Evolutionary conservation across 2,888 invertebrate genomes (phyloP).

Genomic region (Cephalotes varians): DNA sequence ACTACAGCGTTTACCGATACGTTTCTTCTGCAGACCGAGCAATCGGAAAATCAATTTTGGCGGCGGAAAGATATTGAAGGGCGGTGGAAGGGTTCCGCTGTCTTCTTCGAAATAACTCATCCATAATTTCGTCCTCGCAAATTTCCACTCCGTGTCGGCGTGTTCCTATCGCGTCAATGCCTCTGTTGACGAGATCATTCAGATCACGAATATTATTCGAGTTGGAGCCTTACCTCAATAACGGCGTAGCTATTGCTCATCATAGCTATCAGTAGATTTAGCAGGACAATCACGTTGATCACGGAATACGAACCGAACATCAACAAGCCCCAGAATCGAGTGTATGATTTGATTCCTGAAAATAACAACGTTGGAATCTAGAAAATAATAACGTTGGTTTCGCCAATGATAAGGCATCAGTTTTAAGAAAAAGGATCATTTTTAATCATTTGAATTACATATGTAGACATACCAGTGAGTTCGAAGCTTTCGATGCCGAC

Average conservation of each 20-base stretch:
- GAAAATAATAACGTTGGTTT: not conserved
- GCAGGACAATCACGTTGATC: conserved; percentile 96
- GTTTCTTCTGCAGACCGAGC: conserved; percentile 88
- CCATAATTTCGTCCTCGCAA: conserved; percentile 97
- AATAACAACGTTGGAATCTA: not conserved
- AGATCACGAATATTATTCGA: conserved; percentile 3
- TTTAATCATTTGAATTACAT: not conserved
- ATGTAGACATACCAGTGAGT: conserved; percentile 87
- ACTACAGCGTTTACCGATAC: conserved; percentile 61
- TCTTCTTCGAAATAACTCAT: conserved; percentile 98
- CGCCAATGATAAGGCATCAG: not conserved
- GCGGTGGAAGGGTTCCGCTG: conserved; percentile 95
- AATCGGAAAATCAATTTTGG: conserved; percentile 92
- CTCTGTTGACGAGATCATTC: conserved; percentile 5
- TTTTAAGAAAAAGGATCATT: not conserved
- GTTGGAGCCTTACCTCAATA: conserved; percentile 91
- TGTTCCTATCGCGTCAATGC: conserved; percentile 89
- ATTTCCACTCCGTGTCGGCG: conserved; percentile 98
- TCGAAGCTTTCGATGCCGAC: conserved; percentile 96
- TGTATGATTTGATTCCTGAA: conserved; percentile 92
- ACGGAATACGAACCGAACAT: conserved; percentile 99
- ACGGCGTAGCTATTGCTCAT: conserved; percentile 98
- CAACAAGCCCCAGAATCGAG: conserved; percentile 97
- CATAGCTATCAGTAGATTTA: conserved; percentile 98
- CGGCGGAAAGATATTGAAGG: conserved; percentile 97